Conservation (phyloP, 2,888 invertebrate genomes). For the Parnassius glacialis region DNA sequence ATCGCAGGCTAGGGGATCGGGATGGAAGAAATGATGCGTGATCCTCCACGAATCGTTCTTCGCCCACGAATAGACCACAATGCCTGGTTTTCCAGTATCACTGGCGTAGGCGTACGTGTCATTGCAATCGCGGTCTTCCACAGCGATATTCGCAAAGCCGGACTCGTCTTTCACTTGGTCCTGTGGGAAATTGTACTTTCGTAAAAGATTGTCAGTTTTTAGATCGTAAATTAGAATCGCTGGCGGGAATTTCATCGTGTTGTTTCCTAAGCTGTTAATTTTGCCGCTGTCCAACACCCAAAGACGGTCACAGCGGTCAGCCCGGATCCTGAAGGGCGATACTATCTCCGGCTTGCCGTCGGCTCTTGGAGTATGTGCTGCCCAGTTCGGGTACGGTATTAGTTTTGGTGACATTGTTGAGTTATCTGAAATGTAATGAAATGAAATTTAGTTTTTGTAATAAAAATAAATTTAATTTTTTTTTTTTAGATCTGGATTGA, state of each 20-base stretch:
- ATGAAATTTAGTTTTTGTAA: too few species aligned
- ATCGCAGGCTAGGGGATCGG: constrained; percentile 86
- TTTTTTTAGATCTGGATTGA: too few species aligned
- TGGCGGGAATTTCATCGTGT: constrained; percentile 78
- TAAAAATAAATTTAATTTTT: too few species aligned
- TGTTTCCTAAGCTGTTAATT: constrained; percentile 78
- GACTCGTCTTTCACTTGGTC: constrained; percentile 85
- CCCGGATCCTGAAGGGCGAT: constrained; percentile 86
- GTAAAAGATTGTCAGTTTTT: constrained; percentile 84
- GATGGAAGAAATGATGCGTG: constrained; percentile 85
- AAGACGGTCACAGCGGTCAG: constrained; percentile 87
- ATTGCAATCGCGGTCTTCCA: constrained; percentile 87
- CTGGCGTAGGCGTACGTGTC: constrained; percentile 87
- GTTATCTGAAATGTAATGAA: constrained; percentile 77
- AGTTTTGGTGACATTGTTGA: constrained; percentile 84
- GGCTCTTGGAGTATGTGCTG: constrained; percentile 83
- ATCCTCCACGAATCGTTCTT: constrained; percentile 87
- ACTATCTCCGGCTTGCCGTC: constrained; percentile 83
- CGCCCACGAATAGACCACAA: constrained; percentile 89
- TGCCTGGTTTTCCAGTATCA: constrained; percentile 84
- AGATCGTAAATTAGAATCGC: constrained; percentile 87
- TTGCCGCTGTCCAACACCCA: constrained; percentile 91
- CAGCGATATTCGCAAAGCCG: constrained; percentile 87
- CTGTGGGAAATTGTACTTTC: constrained; percentile 83
- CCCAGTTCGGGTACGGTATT: constrained; percentile 90